Conservation (phyloP, 2,113 vertebrate species). For the Chauna torquata region DNA sequence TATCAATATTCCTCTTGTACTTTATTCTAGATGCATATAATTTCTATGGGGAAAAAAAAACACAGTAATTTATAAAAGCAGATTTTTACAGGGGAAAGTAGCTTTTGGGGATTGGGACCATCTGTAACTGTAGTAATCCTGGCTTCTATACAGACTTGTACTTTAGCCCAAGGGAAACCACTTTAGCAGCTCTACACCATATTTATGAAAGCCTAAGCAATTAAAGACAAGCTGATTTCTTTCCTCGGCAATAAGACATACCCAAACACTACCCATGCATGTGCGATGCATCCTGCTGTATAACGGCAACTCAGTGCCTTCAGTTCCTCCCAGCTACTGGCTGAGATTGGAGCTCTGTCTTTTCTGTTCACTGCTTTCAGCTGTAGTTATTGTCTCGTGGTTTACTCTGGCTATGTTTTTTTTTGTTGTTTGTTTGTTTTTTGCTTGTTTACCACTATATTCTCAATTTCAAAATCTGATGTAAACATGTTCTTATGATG, state of each 20-base stretch:
- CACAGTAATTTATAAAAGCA: not conserved
- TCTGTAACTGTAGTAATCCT: not conserved
- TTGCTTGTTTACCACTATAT: not conserved
- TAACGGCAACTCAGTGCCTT: not conserved
- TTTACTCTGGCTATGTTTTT: not conserved
- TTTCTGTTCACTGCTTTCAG: not conserved
- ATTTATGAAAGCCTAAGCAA: not conserved
- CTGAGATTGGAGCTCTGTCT: not conserved
- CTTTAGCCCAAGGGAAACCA: not conserved
- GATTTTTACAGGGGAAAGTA: not conserved
- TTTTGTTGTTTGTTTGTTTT: not conserved
- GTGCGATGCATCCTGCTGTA: not conserved
- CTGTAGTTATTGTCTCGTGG: not conserved
- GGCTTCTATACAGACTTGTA: not conserved
- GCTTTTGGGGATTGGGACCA: not conserved
- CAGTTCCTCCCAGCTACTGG: not conserved
- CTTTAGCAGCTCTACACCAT: not conserved
- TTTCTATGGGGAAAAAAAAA: not conserved
- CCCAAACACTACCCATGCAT: accelerated
- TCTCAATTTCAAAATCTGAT: not conserved
- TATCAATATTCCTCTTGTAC: not conserved
- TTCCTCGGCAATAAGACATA: not conserved
- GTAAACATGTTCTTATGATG: not conserved
- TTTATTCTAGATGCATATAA: not conserved
- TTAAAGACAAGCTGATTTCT: not conserved